Base-by-base conservation (phyloP, 2,797 vertebrate genomes). In the Tadarida brasiliensis region DNA sequence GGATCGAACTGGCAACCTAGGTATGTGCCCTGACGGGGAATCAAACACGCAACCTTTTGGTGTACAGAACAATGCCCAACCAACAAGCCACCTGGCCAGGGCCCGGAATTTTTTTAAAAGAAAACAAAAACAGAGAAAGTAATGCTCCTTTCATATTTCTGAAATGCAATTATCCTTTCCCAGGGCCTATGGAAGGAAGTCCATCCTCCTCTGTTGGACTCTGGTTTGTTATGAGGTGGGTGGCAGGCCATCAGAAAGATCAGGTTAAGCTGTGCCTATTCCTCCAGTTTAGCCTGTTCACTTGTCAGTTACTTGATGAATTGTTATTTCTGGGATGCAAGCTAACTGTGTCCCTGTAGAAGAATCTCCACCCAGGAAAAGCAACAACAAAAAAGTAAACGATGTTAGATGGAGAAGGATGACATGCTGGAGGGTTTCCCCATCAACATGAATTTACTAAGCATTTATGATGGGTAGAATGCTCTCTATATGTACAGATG, bases 331-430 rank as follows among this genome's bases (percentile, higher is more conserved):
- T 96, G 97, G 94, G 88, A 96, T 68, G 56, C 56, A 74, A 76
- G 91, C 92, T 97, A 98, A 94, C 94, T 92, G 81, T 49, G 94
- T 96, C 80, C 71, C 95, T 92, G 71, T 83, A 95, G 97, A 98
- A 96, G 88, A 77, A 89, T 95, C 30, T 39, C 61, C 86, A 17
- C 22, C 57, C 63, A 89, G 94, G 80, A 95, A 97, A 95, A n/a
- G 80, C 44, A 57, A 3, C n/a, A 54, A 67, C 16, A 47, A n/a
- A n/a, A n/a, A n/a, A n/a, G n/a, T n/a, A n/a, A n/a, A n/a, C n/a
- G n/a, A n/a, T n/a, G n/a, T n/a, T n/a, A n/a, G n/a, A n/a, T n/a
- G n/a, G n/a, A 96, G 94, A n/a, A 67, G 39, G n/a, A 20, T 1
- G 63, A 56, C 26, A 10, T 19, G 73, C 11, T 47, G 20, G 49